Conservation (phyloP, 53 echinoderm and acorn worm genomes). For the Luidia sarsii region DNA sequence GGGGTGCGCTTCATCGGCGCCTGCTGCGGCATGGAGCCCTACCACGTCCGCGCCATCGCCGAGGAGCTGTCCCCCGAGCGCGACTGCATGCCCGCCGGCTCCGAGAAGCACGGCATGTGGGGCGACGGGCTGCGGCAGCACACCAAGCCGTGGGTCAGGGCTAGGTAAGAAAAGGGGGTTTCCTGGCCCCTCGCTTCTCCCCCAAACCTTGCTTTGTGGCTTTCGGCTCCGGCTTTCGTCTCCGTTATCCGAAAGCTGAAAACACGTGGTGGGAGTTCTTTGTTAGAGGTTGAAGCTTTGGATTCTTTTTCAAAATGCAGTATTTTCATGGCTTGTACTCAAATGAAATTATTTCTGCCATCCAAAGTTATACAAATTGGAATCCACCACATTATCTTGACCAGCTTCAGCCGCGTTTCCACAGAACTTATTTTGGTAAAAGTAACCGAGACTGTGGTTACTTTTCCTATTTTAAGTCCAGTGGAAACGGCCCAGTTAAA, state of each 20-base stretch:
- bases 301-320: too few species aligned
- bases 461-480: too few species aligned
- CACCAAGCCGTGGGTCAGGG: conserved; percentile 98
- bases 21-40: conserved; percentile 85
- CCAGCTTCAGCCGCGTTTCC: too few species aligned
- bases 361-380: too few species aligned
- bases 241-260: background rate
- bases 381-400: too few species aligned
- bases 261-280: background rate
- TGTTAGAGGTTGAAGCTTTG: too few species aligned
- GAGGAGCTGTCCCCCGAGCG: conserved; percentile 49
- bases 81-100: conserved; percentile 42
- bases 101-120: conserved; percentile 89
- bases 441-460: too few species aligned
- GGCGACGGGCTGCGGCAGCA: conserved; percentile 85
- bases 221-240: background rate
- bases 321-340: too few species aligned
- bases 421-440: too few species aligned
- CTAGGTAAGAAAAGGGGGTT: conserved; percentile 84
- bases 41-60: conserved; percentile 74
- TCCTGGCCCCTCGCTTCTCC: background rate
- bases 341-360: too few species aligned
- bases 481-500: too few species aligned
- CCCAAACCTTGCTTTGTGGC: background rate
- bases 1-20: conserved; percentile 82